Evolutionary conservation across 2,888 invertebrate species (phyloP), one percentile per base, ranked within the genome.

Genomic region (Catocala fraxini): DNA sequence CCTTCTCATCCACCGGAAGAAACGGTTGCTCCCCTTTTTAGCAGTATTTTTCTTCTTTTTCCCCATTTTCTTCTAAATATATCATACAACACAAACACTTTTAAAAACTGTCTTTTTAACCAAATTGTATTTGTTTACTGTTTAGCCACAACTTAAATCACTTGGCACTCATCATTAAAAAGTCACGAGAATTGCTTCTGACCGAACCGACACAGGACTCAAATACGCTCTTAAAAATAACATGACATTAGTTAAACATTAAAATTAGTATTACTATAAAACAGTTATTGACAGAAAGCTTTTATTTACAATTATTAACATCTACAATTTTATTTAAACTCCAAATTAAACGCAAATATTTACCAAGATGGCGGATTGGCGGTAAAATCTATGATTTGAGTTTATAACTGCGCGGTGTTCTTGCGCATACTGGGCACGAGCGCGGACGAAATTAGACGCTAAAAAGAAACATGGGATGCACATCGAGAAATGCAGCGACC

Each of bases 1-100:
- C 93, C 94, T 94, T 89, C 86, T 85, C 64, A 94, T 93, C 93
- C 94, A 94, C 51, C 94, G 89, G 75, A 94, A 93, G 81, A 94
- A 94, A 68, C 93, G 83, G 80, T 89, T 92, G 12, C 91, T 90
- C 46, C 87, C 85, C 76, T 86, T 91, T 74, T 89, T 92, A 11
- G 82, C 88, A 73, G 74, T 88, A 81, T 87, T 88, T 87, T 92
- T 94, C 89, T 92, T 93, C 87, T 93, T 93, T 72, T 93, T 93
- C 69, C 93, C 93, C 93, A 94, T 94, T 85, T 82, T 87, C 77
- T 70, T 76, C 52, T 64, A 65, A 57, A 65, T 71, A 64, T 66
- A 79, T 68, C 87, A 89, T 89, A 84, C 63, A 78, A 77, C 83
- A 87, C 84, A 73, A 78, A 79, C 81, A 83, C 81, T 77, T 80